phyloP scores from a whole-genome alignment of 2,888 invertebrate genomes.

The Baronia brevicornis region DNA sequence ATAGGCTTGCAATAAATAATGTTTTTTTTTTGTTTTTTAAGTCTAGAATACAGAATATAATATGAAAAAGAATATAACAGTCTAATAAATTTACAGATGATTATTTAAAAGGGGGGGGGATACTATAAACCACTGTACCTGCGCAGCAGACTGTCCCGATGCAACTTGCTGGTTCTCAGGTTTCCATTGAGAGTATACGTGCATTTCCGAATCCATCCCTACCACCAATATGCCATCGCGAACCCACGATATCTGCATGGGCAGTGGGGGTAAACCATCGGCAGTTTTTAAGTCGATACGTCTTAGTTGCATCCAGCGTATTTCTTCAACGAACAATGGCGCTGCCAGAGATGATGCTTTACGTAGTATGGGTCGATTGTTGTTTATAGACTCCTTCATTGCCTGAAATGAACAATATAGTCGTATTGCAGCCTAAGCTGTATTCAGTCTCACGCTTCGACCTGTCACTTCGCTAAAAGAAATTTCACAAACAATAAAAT shows the following conservation, averaged over 20 bases:
- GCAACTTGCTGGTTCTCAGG: slow-evolving; percentile 71
- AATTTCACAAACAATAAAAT: not conserved
- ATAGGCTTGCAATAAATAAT: too few species aligned
- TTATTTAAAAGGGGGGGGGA: too few species aligned
- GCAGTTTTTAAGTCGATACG: slow-evolving; percentile 94
- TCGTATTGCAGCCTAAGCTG: too few species aligned
- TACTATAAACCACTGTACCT: slow-evolving; percentile 30
- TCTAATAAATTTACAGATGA: too few species aligned
- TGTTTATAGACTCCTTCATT: slow-evolving; percentile 90
- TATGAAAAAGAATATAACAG: too few species aligned
- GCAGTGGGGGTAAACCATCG: slow-evolving; percentile 96
- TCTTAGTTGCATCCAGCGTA: slow-evolving; percentile 96
- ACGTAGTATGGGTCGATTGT: slow-evolving; percentile 88
- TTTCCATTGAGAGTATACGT: slow-evolving; percentile 99
- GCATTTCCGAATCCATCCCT: slow-evolving; percentile 99
- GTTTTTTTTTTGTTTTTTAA: too few species aligned
- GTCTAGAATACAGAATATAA: too few species aligned
- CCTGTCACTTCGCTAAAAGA: not conserved
- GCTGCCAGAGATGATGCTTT: slow-evolving; percentile 94
- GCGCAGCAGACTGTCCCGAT: slow-evolving; percentile 37
- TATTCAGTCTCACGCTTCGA: too few species aligned
- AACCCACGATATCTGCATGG: slow-evolving; percentile 99
- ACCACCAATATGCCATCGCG: slow-evolving; percentile 98
- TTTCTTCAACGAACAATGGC: slow-evolving; percentile 92
- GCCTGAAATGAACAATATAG: slow-evolving; percentile 70